Base-by-base conservation (phyloP, 1,140 invertebrate species). In the Mactra quadrangularis region DNA sequence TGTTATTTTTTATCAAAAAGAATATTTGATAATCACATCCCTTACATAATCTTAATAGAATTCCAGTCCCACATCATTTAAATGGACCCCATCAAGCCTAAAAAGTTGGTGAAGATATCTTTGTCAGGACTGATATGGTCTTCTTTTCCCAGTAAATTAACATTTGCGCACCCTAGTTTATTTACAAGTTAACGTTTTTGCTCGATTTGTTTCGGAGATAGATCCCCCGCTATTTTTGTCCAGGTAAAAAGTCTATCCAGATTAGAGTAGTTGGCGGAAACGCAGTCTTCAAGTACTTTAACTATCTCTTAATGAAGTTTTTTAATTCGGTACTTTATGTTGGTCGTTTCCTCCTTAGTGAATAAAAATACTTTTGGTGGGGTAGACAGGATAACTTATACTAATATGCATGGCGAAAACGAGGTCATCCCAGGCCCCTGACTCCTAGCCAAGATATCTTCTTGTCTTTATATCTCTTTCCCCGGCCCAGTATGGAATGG, bases 401-500 rank as follows among this genome's bases (percentile, higher is more conserved):
- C 27, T 70, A 15, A 19, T 50, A 50, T 6, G 50, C 27, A 9
- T 31, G 41, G 1, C 66, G 0, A 0, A 70, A 19, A 4, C 45
- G 17, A 17, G 7, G 3, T 25, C 45, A 52, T 19, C 29, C 29
- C 0, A 53, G 13, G 9, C 66, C 66, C 31, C 66, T 3, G 3
- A 47, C 29, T 13, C 66, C 25, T 38, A 38, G 45, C 66, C 66
- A 70, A 13, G 66, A 41, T 19, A 70, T 70, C 7, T 41, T 27
- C 22, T 13, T 13, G 27, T 22, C 13, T 19, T 59, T 7, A 1
- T 38, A 1, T 50, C 71, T 6, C 57, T 29, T 3, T 35, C 31
- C 22, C 71, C 52, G 19, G 71, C 71, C 71, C 53, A 74, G 22
- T 74, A 57, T 15, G 71, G 71, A 17, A 74, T 38, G 0, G 71